A percentile compares a stretch with the other conserved stretches of the same genome.
Evolutionary conservation across 2,888 invertebrate species (phyloP).

Genomic region (Callyntrura guangdongensis): DNA sequence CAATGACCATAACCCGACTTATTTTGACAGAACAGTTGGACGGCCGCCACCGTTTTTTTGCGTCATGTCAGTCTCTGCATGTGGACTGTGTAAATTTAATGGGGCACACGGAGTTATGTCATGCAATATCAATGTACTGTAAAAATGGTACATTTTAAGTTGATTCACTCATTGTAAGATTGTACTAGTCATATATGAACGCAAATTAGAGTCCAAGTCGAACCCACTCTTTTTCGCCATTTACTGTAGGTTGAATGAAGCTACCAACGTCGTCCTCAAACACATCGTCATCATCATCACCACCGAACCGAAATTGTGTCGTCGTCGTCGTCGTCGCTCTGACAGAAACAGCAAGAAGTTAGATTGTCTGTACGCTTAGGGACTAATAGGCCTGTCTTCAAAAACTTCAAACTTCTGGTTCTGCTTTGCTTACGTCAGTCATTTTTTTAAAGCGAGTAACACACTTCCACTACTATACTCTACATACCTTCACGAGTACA

Average conservation of each 20-base stretch:
- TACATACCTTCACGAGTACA: neutral
- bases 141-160: neutral
- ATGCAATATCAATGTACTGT: neutral
- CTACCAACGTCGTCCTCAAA: neutral
- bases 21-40: slow-evolving; percentile 14
- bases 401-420: slow-evolving; percentile 5
- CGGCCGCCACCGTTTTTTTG: neutral
- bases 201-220: neutral
- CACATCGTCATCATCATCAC: neutral
- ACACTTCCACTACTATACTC: slow-evolving; percentile 14
- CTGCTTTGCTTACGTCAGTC: slow-evolving; percentile 52
- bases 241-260: neutral
- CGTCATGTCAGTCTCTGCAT: slow-evolving; percentile 28
- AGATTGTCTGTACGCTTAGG: neutral
- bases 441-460: neutral
- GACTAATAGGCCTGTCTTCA: neutral
- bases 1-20: slow-evolving; percentile 48
- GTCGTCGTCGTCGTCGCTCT: neutral
- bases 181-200: neutral
- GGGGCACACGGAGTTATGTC: slow-evolving; percentile 57
- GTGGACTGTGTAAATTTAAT: slow-evolving; percentile 41
- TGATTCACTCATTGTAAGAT: neutral
- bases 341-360: neutral
- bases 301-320: slow-evolving; percentile 52
- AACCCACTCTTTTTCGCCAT: neutral